Base-by-base conservation (phyloP, 2,113 vertebrate species). In the Butorides virescens region DNA sequence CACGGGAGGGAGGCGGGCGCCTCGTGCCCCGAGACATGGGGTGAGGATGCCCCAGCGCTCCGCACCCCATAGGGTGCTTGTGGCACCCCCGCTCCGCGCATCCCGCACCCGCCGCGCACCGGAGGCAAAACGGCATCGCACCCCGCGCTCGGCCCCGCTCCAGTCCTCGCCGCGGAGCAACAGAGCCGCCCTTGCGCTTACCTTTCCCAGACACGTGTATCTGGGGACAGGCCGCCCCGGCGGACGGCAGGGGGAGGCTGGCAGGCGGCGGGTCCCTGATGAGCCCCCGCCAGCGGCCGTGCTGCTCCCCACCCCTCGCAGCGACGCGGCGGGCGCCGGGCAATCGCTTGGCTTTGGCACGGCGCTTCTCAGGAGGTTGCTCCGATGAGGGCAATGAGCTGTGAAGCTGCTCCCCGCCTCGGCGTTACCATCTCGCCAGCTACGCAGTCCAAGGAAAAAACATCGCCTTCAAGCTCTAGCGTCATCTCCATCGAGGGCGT, bases 11-110 rank as follows among this genome's bases (percentile, higher is more conserved):
- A 53, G 14, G 18, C 0, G 13, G 22, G 29, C 1, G 6, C 27
- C 36, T 8, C 1, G 1, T 6, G 46, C 14, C 36, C 50, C 2
- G 0, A 7, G 13, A 4, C 7, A 0, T 1, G 4, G 71, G n/a
- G 11, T 1, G 2, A 13, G 66, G 15, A 7, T 16, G 32, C 21
- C 44, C 19, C 2, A 1, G 25, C 5, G 19, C 63, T 3, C 21
- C 2, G 2, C 34, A 7, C 10, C 36, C 59, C 30, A 1, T 3
- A 3, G 2, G 32, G 34, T 15, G 15, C 53, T 18, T 4, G 39
- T 1, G 1, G 39, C 67, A 39, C 20, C 50, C 39, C 46, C 4
- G 15, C 22, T 7, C n/a, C 3, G 5, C 1, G 1, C 39, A 23
- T 5, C 53, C 55, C 20, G 2, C 59, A 10, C 32, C 6, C 15